Percentiles rank a stretch among this genome's conserved stretches.
These are phyloP conservation scores for Venustaconcha ellipsiformis DNA, from an alignment of 1,140 invertebrate genomes.

Conservation along the genomic window DNA sequence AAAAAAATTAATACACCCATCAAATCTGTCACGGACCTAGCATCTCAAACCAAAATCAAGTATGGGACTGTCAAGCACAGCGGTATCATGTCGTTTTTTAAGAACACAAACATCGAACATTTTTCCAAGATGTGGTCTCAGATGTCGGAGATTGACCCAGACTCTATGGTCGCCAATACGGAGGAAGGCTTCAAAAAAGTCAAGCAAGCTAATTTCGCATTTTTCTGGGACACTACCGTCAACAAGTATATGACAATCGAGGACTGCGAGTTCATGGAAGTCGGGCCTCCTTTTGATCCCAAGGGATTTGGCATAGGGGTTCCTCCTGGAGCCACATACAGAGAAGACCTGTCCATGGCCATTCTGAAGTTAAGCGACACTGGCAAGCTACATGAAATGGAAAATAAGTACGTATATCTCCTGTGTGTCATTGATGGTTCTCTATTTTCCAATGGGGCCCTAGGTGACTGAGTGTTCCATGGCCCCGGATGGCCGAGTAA, in stretches of 20 bases:
- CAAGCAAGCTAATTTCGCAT: conserved; percentile 64
- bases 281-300: conserved; percentile 64
- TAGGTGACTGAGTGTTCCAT: no score
- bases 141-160: conserved; percentile 62
- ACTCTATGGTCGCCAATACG: conserved; percentile 57
- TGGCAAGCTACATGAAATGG: conserved; percentile 89
- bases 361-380: conserved; percentile 95
- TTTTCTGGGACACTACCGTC: conserved; percentile 67
- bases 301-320: conserved; percentile 66
- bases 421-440: neutral
- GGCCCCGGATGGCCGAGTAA: no score
- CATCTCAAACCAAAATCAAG: conserved; percentile 65
- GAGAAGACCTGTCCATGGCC: conserved; percentile 93
- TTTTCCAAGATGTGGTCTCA: conserved; percentile 95
- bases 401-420: conserved; percentile 56
- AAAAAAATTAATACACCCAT: conserved; percentile 69
- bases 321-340: conserved; percentile 85
- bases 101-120: conserved; percentile 94
- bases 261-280: conserved; percentile 66
- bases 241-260: conserved; percentile 64
- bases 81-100: conserved; percentile 64
- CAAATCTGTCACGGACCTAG: conserved; percentile 66
- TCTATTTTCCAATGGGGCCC: no score
- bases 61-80: conserved; percentile 65
- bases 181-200: conserved; percentile 59